Evolutionary conservation across 2,113 vertebrate species (phyloP), one percentile per base, ranked within the genome.

Genomic region (Brachionichthys hirsutus): DNA sequence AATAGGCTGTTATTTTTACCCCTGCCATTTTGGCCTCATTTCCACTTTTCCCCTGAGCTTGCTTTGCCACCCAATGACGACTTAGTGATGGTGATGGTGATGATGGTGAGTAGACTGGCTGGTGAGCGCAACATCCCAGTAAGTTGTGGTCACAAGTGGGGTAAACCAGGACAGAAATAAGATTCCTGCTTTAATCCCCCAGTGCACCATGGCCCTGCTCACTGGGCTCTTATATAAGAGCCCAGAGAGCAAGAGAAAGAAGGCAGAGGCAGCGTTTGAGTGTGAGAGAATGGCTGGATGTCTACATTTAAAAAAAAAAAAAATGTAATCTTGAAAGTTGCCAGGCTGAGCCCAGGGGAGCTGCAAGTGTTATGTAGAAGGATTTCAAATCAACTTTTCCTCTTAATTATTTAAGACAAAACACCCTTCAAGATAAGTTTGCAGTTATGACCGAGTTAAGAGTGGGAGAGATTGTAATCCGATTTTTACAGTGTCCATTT

Each of bases 1-100:
- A 92, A 92, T 92, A 92, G 89, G 56, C 70, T 47, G 83, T 81
- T 91, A 92, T 90, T 92, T 91, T 90, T 92, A 91, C 81, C 85
- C 78, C 88, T 90, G 89, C 88, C 89, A 88, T 89, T 89, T 90
- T 90, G 89, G 83, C 90, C 91, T 91, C 81, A 84, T 90, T 92
- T 91, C 75, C 80, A 53, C 68, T 83, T 80, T 77, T 86, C 85
- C 87, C 86, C 45, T 67, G 82, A 55, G 72, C 82, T 87, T 88
- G 79, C 73, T 82, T 74, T 74, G 81, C 75, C 74, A 82, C 62
- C 55, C n/a, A n/a, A 42, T 40, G 63, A 79, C 73, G 85, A 81
- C 76, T 75, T 83, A 74, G 54, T 73, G 69, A 68, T 67, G 70
- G 17, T 17, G 63, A 62, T 62, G 70, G 54, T 41, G 43, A 46